phyloP scores from a whole-genome alignment of 2,888 invertebrate species.

The Cordylochernes scorpioides region DNA sequence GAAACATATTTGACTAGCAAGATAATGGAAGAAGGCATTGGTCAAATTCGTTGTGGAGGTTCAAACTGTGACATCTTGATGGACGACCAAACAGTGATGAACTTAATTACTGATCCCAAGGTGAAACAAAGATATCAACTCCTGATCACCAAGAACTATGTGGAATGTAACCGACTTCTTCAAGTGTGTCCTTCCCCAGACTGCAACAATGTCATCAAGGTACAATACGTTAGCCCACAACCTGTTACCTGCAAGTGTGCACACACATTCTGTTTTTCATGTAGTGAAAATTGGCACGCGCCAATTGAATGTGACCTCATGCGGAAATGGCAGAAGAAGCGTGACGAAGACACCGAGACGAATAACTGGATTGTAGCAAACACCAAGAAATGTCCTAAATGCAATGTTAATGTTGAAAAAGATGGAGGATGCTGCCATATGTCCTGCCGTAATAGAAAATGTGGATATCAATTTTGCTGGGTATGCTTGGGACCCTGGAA shows the following conservation, averaged over 20 bases:
- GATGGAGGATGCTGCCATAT: conserved; percentile 99
- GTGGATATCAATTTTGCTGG: conserved; percentile 97
- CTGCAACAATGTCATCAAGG: conserved; percentile 81
- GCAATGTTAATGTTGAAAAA: conserved; percentile 45
- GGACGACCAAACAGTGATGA: conserved; percentile 24
- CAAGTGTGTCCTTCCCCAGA: conserved; percentile 96
- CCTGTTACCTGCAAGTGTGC: conserved; percentile 76
- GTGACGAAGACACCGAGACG: conserved; percentile 94
- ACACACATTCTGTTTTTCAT: conserved; percentile 81
- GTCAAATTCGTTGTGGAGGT: conserved; percentile 27
- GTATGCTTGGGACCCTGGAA: conserved; percentile 96
- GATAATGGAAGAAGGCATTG: conserved; percentile 26
- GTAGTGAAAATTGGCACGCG: conserved; percentile 94
- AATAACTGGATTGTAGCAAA: conserved; percentile 98
- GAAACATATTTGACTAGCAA: conserved; percentile 26
- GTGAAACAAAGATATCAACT: conserved; percentile 84
- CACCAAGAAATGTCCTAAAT: conserved; percentile 95
- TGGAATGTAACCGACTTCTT: conserved; percentile 83
- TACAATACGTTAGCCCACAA: conserved; percentile 58
- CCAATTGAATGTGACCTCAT: conserved; percentile 81
- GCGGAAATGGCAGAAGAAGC: conserved; percentile 90
- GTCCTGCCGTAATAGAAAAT: conserved; percentile 94
- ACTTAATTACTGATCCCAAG: conserved; percentile 54
- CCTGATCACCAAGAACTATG: conserved; percentile 90
- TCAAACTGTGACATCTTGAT: conserved; percentile 26